Percentiles rank a stretch among this genome's conserved stretches.
Conservation (phyloP, 2,113 vertebrate species). For the Phaetusa simplex region DNA sequence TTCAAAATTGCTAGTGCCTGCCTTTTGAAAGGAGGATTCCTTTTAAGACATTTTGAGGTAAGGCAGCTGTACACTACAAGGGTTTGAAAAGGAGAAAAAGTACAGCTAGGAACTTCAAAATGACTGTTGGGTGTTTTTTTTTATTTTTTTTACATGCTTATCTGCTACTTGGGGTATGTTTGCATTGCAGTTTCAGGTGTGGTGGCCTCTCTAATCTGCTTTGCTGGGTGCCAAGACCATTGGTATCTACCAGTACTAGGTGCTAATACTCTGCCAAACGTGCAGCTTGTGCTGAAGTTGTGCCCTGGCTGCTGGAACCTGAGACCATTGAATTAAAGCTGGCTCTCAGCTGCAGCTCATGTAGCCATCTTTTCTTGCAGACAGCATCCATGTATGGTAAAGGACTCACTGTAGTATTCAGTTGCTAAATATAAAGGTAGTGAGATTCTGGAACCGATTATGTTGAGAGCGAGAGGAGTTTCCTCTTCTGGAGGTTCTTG, state of each 20-base stretch:
- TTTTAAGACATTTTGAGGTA: not conserved
- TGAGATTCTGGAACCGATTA: not conserved
- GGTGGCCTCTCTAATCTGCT: not conserved
- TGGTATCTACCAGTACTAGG: not conserved
- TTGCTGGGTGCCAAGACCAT: not conserved
- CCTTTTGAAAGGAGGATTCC: not conserved
- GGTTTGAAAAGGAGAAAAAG: not conserved
- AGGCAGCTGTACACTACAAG: not conserved
- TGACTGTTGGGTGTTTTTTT: not conserved
- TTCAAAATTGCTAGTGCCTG: not conserved
- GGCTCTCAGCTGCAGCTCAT: not conserved
- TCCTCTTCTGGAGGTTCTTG: not conserved
- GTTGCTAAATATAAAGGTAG: conserved; percentile 58
- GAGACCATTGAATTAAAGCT: not conserved
- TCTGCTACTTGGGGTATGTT: not conserved
- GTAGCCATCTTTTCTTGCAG: conserved; percentile 14
- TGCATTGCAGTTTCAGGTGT: conserved; percentile 1
- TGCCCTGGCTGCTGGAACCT: conserved; percentile 18
- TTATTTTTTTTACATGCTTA: not conserved
- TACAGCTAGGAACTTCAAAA: not conserved
- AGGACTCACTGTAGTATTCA: not conserved
- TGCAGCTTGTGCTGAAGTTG: not conserved
- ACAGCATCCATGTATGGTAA: conserved; percentile 50
- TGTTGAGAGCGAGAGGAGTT: not conserved
- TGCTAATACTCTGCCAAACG: not conserved